Percentiles rank a stretch among this genome's conserved stretches.
Evolutionary conservation across 2,888 invertebrate species (phyloP).

Genomic region (Dasypogon diadema): DNA sequence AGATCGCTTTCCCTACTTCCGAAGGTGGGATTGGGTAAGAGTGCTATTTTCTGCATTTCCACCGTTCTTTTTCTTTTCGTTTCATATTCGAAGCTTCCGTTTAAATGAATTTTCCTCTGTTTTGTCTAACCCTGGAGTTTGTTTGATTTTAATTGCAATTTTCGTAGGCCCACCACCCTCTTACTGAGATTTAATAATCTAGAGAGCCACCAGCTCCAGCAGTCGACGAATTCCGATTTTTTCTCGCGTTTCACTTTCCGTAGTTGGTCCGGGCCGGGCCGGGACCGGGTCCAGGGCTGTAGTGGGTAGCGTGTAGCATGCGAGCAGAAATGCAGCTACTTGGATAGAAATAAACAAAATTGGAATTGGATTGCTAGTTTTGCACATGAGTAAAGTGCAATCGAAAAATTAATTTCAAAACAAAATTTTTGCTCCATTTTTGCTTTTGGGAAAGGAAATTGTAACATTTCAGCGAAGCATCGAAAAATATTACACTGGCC

Average conservation of each 20-base stretch:
- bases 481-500: slow-evolving; percentile 39
- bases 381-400: slow-evolving; percentile 48
- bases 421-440: slow-evolving; percentile 45
- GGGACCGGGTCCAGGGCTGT: background rate
- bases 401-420: slow-evolving; percentile 44
- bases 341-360: slow-evolving; percentile 47
- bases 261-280: slow-evolving; percentile 1
- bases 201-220: slow-evolving; percentile 16
- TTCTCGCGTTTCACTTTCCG: slow-evolving; percentile 44
- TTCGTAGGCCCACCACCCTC: slow-evolving; percentile 36
- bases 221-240: slow-evolving; percentile 35
- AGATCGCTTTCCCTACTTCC: slow-evolving; percentile 37
- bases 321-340: slow-evolving; percentile 14
- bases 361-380: slow-evolving; percentile 44
- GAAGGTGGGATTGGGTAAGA: slow-evolving; percentile 22
- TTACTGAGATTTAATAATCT: slow-evolving; percentile 49
- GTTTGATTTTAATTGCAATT: slow-evolving; percentile 53
- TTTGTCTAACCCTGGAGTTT: slow-evolving; percentile 46
- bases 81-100: slow-evolving; percentile 28
- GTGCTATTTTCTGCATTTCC: slow-evolving; percentile 37
- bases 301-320: background rate
- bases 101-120: slow-evolving; percentile 48
- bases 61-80: background rate
- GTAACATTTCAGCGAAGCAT: slow-evolving; percentile 30
- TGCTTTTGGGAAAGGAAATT: slow-evolving; percentile 41